phyloP scores from a whole-genome alignment of 1,140 invertebrate genomes.

The Aricia agestis region DNA sequence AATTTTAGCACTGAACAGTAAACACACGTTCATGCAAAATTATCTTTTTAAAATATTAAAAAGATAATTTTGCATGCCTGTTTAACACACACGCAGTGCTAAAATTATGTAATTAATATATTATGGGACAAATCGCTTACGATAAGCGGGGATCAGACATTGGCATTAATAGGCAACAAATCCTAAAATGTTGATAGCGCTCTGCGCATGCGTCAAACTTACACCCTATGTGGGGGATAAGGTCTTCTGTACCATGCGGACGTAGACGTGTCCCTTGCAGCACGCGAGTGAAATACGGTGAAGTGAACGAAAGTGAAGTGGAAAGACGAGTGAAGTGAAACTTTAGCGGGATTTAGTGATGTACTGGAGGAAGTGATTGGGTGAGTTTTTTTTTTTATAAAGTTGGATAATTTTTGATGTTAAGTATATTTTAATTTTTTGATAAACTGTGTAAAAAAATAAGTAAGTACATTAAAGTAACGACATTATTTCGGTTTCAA shows the following conservation, averaged over 20 bases:
- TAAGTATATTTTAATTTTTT: too few relatives aligned
- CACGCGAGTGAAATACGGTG: slow-evolving; percentile 5
- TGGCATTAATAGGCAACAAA: slow-evolving; percentile 7
- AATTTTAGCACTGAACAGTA: too few relatives aligned
- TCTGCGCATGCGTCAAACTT: slow-evolving; percentile 5
- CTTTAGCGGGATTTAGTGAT: neutral
- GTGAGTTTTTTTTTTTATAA: neutral
- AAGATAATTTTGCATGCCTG: too few relatives aligned
- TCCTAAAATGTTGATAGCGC: slow-evolving; percentile 1
- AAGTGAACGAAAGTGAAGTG: slow-evolving; percentile 10
- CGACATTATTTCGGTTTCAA: too few relatives aligned
- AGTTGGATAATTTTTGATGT: neutral
- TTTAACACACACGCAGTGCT: too few relatives aligned
- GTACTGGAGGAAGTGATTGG: slow-evolving; percentile 1
- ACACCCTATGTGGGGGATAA: neutral
- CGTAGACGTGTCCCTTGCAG: neutral
- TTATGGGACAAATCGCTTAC: neutral
- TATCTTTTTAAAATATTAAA: too few relatives aligned
- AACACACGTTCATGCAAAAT: too few relatives aligned
- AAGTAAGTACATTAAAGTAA: too few relatives aligned
- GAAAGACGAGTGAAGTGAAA: slow-evolving; percentile 5
- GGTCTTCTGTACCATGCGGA: neutral
- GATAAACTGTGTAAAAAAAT: too few relatives aligned
- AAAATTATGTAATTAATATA: neutral
- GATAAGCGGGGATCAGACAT: slow-evolving; percentile 2